A percentile compares a stretch with the other conserved stretches of the same genome.
phyloP scores from a whole-genome alignment of 2,888 invertebrate species.

The Tortricodes alternella region DNA sequence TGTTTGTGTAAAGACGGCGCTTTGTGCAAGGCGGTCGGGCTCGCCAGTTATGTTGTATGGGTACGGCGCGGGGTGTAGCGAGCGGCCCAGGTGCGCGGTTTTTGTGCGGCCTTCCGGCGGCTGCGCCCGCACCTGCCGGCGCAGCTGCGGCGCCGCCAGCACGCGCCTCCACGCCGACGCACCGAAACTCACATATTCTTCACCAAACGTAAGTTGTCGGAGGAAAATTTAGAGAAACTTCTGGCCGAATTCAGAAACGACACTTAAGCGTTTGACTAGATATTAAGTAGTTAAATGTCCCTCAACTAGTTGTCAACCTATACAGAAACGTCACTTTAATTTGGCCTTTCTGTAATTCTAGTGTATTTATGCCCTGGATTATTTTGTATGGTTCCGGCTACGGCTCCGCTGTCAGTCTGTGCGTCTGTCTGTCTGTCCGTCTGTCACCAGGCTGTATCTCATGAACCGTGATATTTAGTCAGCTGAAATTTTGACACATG shows the following conservation, averaged over 20 bases:
- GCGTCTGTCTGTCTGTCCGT: too few relatives aligned
- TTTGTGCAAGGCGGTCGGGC: slow-evolving; percentile 71
- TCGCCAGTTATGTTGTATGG: slow-evolving; percentile 34
- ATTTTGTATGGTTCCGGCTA: too few relatives aligned
- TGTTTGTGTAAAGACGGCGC: slow-evolving; percentile 42
- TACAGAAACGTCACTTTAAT: too few relatives aligned
- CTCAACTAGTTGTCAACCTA: too few relatives aligned
- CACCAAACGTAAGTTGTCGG: not conserved
- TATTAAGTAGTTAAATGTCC: too few relatives aligned
- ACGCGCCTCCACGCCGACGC: slow-evolving; percentile 45
- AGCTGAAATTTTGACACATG: too few relatives aligned
- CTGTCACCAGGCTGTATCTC: too few relatives aligned
- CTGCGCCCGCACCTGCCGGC: slow-evolving; percentile 76
- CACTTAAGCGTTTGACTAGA: too few relatives aligned
- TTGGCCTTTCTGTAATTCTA: not conserved
- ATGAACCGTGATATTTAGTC: too few relatives aligned
- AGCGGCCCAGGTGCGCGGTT: slow-evolving; percentile 74
- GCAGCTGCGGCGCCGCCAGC: slow-evolving; percentile 66
- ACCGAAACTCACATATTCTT: slow-evolving; percentile 6
- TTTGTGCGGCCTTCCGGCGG: slow-evolving; percentile 78
- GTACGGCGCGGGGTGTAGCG: slow-evolving; percentile 29
- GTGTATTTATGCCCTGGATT: too few relatives aligned
- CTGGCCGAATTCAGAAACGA: too few relatives aligned
- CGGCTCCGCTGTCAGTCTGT: too few relatives aligned
- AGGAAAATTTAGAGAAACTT: not conserved